phyloP scores from a whole-genome alignment of 2,888 invertebrate species.

The Pandemis corylana region DNA sequence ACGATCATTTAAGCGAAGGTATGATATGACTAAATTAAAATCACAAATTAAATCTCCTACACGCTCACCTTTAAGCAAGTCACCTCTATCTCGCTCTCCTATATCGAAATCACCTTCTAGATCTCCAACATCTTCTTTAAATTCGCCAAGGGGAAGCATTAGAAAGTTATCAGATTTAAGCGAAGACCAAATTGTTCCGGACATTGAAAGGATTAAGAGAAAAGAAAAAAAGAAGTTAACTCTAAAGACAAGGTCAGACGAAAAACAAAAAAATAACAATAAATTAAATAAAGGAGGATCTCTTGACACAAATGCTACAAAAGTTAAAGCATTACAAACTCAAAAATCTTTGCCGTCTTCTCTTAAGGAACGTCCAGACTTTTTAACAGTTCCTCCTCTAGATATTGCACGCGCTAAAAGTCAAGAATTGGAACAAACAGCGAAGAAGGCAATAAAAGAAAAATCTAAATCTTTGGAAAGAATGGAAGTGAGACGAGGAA shows the following conservation, averaged over 20 bases:
- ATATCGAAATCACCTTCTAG: constrained; percentile 81
- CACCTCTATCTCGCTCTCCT: constrained; percentile 79
- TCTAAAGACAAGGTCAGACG: constrained; percentile 76
- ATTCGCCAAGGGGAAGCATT: constrained; percentile 81
- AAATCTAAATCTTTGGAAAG: constrained; percentile 89
- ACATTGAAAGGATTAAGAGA: constrained; percentile 79
- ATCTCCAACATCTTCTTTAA: constrained; percentile 81
- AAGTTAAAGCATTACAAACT: constrained; percentile 77
- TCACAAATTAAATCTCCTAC: constrained; percentile 73
- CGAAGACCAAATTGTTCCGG: constrained; percentile 81
- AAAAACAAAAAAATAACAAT: constrained; percentile 69
- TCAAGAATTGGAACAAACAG: constrained; percentile 84
- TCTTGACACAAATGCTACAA: constrained; percentile 78
- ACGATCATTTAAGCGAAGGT: constrained; percentile 78
- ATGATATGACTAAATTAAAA: constrained; percentile 75
- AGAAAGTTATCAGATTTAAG: constrained; percentile 81
- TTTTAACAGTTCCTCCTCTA: constrained; percentile 81
- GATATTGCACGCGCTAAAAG: constrained; percentile 86
- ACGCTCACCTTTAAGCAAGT: constrained; percentile 78
- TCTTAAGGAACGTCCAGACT: constrained; percentile 80
- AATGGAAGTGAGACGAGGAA: constrained; percentile 84
- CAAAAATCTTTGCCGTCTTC: constrained; percentile 85
- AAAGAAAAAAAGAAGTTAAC: constrained; percentile 80
- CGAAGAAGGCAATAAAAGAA: constrained; percentile 85
- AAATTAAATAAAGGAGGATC: constrained; percentile 82